Conservation (phyloP, 2,113 vertebrate genomes). For the Accipiter virgatus region DNA sequence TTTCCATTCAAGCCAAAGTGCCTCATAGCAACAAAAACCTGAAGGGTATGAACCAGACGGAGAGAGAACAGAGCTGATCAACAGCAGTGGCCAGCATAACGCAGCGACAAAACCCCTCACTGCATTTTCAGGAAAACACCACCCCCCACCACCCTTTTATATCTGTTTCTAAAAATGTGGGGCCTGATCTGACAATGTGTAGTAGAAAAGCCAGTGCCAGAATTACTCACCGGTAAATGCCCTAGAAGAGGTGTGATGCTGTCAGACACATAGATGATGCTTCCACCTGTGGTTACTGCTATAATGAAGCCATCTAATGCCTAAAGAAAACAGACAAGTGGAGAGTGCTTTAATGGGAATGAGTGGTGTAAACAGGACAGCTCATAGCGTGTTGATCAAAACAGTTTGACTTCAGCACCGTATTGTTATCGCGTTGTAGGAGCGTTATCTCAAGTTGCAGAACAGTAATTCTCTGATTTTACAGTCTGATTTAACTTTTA, state of each 20-base stretch:
- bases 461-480: conserved; percentile 4
- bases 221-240: conserved; percentile 79
- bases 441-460: conserved; percentile 17
- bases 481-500: conserved; percentile 4
- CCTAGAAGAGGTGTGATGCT: conserved; percentile 82
- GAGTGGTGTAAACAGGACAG: not conserved
- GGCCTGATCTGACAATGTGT: accelerated
- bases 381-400: not conserved
- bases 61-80: not conserved
- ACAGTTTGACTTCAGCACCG: not conserved
- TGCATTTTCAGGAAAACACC: not conserved
- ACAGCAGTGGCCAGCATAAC: not conserved
- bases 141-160: not conserved
- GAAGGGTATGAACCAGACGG: not conserved
- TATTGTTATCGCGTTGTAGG: not conserved
- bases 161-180: not conserved
- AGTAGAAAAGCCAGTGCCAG: not conserved
- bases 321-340: conserved; percentile 45
- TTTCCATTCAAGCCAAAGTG: not conserved
- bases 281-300: conserved; percentile 80
- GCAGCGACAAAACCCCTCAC: not conserved
- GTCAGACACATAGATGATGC: conserved; percentile 83
- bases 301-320: conserved; percentile 83
- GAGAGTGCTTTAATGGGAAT: not conserved
- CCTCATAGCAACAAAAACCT: conserved; percentile 47